These are phyloP conservation scores for Drosophila hydei DNA, from an alignment of 1,140 invertebrate genomes.

Conservation along the genomic window DNA sequence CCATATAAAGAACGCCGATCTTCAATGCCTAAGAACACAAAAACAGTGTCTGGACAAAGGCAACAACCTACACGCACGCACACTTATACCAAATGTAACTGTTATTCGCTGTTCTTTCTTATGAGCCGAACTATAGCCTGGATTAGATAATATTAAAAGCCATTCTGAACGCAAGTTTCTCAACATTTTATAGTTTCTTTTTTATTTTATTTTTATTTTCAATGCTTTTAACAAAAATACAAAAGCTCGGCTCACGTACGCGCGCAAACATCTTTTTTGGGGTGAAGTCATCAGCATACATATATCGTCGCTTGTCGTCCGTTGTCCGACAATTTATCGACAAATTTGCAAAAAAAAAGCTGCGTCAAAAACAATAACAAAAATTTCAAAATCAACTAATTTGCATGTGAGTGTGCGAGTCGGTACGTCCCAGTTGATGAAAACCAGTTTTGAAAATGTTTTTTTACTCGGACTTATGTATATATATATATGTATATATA, in stretches of 20 bases:
- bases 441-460: conserved; percentile 70
- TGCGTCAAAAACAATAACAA: conserved; percentile 23
- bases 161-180: conserved; percentile 9
- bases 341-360: conserved; percentile 53
- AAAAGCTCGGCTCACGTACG: conserved; percentile 59
- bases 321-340: conserved; percentile 55
- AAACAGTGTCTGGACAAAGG: conserved; percentile 9
- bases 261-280: conserved; percentile 16
- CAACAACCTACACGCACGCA: conserved; percentile 15
- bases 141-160: conserved; percentile 26
- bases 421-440: conserved; percentile 36
- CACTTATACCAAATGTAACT: neutral
- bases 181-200: conserved; percentile 1
- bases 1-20: conserved; percentile 27
- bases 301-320: conserved; percentile 32
- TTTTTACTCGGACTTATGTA: conserved; percentile 31
- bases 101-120: neutral
- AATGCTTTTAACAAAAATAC: conserved; percentile 19
- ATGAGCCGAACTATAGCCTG: neutral
- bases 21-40: conserved; percentile 26
- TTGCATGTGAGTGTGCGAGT: conserved; percentile 57
- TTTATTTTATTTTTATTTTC: neutral
- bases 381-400: conserved; percentile 76
- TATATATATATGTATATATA: conserved; percentile 9
- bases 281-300: conserved; percentile 72